Percentiles rank a stretch among this genome's conserved stretches.
These are phyloP conservation scores for Platorchestia sp. DNA, from an alignment of 1,140 invertebrate genomes.

Conservation along the genomic window DNA sequence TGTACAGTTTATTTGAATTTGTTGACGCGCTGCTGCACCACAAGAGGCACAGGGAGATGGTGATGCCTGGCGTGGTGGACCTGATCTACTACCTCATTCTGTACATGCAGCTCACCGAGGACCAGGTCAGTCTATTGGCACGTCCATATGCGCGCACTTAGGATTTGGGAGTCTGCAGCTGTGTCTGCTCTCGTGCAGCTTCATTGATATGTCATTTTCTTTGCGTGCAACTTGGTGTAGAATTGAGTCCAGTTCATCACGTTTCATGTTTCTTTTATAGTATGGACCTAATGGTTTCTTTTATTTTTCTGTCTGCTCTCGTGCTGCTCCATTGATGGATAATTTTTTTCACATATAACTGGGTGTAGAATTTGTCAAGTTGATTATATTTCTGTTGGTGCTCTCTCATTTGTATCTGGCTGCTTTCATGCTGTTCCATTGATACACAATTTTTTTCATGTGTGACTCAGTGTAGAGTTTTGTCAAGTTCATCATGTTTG, in stretches of 20 bases:
- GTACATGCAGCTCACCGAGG: slow-evolving; percentile 84
- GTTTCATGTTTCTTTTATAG: no score
- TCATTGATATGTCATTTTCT: background rate
- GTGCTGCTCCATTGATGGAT: no score
- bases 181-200: background rate
- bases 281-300: no score
- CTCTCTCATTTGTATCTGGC: no score
- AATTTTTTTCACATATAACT: no score
- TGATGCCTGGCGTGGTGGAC: slow-evolving; percentile 79
- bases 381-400: no score
- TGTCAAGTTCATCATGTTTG: background rate
- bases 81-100: slow-evolving; percentile 82
- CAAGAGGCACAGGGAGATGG: slow-evolving; percentile 74
- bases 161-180: background rate
- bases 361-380: no score
- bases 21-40: slow-evolving; percentile 78
- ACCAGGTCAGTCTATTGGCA: slow-evolving; percentile 74
- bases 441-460: no score
- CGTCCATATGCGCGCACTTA: no score
- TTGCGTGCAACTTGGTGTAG: background rate
- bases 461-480: background rate
- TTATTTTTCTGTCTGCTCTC: no score
- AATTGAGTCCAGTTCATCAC: no score
- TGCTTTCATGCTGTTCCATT: no score
- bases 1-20: slow-evolving; percentile 85